Base-by-base conservation (phyloP, 2,797 vertebrate genomes). In the Alauda arvensis region DNA sequence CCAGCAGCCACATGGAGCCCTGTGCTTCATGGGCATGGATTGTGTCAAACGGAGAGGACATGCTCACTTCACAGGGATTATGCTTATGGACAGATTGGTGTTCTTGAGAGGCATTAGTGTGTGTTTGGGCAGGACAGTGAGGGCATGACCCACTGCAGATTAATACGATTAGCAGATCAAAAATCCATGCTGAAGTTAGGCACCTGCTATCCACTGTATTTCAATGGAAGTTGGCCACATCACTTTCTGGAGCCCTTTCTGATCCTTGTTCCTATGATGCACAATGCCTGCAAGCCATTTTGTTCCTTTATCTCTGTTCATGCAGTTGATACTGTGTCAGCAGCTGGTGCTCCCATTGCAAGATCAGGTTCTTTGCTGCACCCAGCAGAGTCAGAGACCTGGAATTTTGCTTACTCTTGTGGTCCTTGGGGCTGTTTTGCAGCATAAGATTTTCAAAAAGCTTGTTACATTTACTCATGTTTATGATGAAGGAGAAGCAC, bases 181-280 rank as follows among this genome's bases (percentile, higher is more conserved):
- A 70, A 65, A 48, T 33, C 46, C 26, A 56, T 25, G 63, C 81
- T 92, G 67, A 66, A 56, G 63, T 25, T 34, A n/a, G 45, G 62
- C 46, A 40, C 55, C 39, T 0, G 0, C 31, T 75, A 1, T 21
- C 59, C 1, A 0, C 33, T 19, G 14, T 61, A 14, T 66, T 66
- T 87, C 56, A 18, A 0, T 29, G 70, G 45, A 60, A 53, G 78
- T 55, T 77, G 84, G 67, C 34, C 31, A 6, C 4, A 1, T 21
- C 8, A 2, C 55, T 65, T 39, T 57, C 59, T 5, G 8, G 29
- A 55, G 10, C 29, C 8, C 2, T 55, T 62, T 71, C 80, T 69
- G 70, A 21, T 53, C 33, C 39, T 57, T 55, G 29, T 23, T 69
- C 25, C 33, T 37, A 0, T 0, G 8, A 45, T 4, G n/a, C 24